Base-by-base conservation (phyloP, 92 coral and sea anemone species). In the Plumapathes pennacea region DNA sequence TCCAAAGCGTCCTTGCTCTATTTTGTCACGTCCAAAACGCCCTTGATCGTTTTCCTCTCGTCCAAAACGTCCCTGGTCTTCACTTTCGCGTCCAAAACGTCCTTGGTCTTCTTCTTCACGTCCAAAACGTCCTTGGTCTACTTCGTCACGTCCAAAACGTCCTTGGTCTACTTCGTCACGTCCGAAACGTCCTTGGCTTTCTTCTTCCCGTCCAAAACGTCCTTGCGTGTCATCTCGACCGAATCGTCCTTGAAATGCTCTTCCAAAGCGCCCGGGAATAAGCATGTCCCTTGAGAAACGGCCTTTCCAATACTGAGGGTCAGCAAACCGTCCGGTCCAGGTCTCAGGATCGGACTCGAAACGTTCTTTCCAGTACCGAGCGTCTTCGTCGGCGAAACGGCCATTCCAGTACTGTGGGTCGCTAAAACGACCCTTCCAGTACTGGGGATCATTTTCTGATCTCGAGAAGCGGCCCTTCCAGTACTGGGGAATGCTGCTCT, bases 321-420 rank as follows among this genome's bases (percentile, higher is more conserved):
- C 18, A 18, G 6, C 8, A 15, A 5, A 15, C 24, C 69, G 58
- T 23, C 69, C 77, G 14, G 19, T 46, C 71, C 71, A 60, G 14
- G 25, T 47, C 29, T 59, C 71, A 25, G 78, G 71, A 3, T 68
- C 44, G 5, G 27, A 25, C 5, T 32, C 25, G 45, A 77, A 67
- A 36, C 76, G 83, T 25, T 69, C 77, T 24, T 50, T 77, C 64
- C 57, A 52, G 43, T 56, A 75, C 27, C 65, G 67, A 14, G 69
- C 70, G 19, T 73, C 65, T 8, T 56, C 50, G 31, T 76, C 84
- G 17, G 61, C 36, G 34, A 80, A 80, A 5, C 86, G 80, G 12
- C 86, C 86, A 60, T 64, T 63, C 80, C 75, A 71, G 50, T 27
- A 71, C 42, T 78, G 85, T 2, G 73, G 68, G 13, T 64, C 68